Percentiles rank a stretch among this genome's conserved stretches.
Evolutionary conservation across 2,888 invertebrate species (phyloP).

Genomic region (Sceliomorpha sp.): DNA sequence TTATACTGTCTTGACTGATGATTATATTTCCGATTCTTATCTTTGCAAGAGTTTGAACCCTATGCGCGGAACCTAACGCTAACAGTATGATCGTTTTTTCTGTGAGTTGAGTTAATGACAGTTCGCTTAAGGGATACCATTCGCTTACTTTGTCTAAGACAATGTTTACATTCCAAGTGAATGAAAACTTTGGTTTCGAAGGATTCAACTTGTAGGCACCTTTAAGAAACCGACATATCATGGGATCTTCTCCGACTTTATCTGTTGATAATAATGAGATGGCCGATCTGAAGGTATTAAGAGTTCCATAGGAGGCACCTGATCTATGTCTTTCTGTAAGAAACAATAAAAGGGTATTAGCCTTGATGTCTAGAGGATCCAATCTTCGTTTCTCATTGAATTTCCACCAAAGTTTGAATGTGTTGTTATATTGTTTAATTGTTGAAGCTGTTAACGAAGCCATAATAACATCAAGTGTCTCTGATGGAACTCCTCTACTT

Average conservation of each 20-base stretch:
- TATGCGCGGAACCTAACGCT: constrained; percentile 8
- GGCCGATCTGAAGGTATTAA: constrained; percentile 33
- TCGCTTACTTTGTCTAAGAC: too few relatives aligned
- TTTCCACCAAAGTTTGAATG: constrained; percentile 57
- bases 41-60: constrained; percentile 7
- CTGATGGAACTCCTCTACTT: constrained; percentile 39
- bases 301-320: constrained; percentile 26
- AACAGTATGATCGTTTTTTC: constrained; percentile 18
- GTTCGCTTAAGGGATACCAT: too few relatives aligned
- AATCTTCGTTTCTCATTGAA: not conserved
- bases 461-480: constrained; percentile 5
- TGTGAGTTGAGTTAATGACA: too few relatives aligned
- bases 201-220: constrained; percentile 22
- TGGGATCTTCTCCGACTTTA: constrained; percentile 15
- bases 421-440: constrained; percentile 55
- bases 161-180: too few relatives aligned
- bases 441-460: constrained; percentile 28
- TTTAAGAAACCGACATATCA: constrained; percentile 38
- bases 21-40: constrained; percentile 22
- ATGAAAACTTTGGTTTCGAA: constrained; percentile 53
- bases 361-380: not conserved
- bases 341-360: not conserved
- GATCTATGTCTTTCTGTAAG: not conserved
- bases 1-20: not conserved
- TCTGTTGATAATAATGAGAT: constrained; percentile 15